phyloP scores from a whole-genome alignment of 2,888 invertebrate genomes.

The Sarcophaga subvicina region DNA sequence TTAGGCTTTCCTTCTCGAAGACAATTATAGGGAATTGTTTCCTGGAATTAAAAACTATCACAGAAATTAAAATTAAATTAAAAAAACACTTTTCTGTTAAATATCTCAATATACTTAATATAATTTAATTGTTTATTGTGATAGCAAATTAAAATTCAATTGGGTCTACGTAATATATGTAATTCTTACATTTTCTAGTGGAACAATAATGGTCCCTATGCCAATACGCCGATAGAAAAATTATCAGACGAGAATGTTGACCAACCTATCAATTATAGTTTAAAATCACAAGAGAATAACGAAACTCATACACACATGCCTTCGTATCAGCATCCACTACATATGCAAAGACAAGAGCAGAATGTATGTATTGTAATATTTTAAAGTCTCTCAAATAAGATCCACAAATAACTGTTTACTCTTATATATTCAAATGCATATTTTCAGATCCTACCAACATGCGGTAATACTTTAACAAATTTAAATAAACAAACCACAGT shows the following conservation, averaged over 20 bases:
- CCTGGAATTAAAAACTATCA: too few relatives aligned
- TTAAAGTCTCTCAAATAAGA: not conserved
- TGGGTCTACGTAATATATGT: not conserved
- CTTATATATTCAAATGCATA: not conserved
- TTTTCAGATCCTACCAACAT: not conserved
- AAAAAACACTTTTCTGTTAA: too few relatives aligned
- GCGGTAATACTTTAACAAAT: slow-evolving; percentile 1
- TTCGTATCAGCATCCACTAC: slow-evolving; percentile 49
- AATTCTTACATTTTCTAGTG: slow-evolving; percentile 45
- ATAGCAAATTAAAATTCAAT: too few relatives aligned
- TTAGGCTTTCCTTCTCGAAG: too few relatives aligned
- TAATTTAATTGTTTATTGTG: too few relatives aligned
- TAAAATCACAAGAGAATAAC: slow-evolving; percentile 38
- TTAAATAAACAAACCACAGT: slow-evolving; percentile 21
- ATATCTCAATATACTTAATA: too few relatives aligned
- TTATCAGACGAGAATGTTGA: slow-evolving; percentile 29
- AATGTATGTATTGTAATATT: not conserved
- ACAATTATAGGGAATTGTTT: too few relatives aligned
- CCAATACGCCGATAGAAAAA: slow-evolving; percentile 49
- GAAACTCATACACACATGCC: not conserved
- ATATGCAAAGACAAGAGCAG: not conserved
- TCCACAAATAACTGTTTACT: slow-evolving; percentile 3
- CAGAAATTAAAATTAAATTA: too few relatives aligned
- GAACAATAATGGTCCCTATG: slow-evolving; percentile 49
- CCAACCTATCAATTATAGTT: slow-evolving; percentile 58